phyloP scores from a whole-genome alignment of 2,113 vertebrate species.

The Rhombomys opimus region DNA sequence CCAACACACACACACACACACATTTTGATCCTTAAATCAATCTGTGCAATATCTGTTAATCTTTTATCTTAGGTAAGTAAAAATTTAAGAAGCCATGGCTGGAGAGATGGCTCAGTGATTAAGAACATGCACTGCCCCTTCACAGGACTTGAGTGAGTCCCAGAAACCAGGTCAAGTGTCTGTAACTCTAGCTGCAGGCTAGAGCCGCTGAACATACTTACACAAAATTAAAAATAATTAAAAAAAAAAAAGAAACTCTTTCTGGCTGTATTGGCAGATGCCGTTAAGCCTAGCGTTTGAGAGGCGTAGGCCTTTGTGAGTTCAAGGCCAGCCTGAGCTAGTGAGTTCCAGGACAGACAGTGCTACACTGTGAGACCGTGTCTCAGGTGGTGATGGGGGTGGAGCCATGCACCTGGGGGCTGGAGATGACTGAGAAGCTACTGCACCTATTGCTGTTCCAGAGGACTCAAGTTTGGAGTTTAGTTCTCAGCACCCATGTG shows the following conservation, averaged over 20 bases:
- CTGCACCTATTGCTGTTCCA: neutral
- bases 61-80: slow-evolving; percentile 32
- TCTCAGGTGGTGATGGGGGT: neutral
- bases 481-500: neutral
- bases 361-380: neutral
- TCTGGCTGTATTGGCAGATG: neutral
- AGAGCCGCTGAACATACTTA: neutral
- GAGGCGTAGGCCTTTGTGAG: neutral
- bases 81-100: neutral
- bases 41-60: neutral
- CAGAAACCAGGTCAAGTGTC: neutral
- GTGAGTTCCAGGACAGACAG: neutral
- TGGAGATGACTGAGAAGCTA: neutral
- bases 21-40: neutral
- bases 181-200: neutral
- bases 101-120: neutral
- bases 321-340: neutral
- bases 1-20: neutral
- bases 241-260: neutral
- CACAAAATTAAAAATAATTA: neutral
- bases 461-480: neutral
- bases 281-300: neutral
- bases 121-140: neutral
- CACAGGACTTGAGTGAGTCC: neutral
- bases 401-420: neutral